Evolutionary conservation across 2,888 invertebrate species (phyloP).

Genomic region (Silvanus unidentatus): DNA sequence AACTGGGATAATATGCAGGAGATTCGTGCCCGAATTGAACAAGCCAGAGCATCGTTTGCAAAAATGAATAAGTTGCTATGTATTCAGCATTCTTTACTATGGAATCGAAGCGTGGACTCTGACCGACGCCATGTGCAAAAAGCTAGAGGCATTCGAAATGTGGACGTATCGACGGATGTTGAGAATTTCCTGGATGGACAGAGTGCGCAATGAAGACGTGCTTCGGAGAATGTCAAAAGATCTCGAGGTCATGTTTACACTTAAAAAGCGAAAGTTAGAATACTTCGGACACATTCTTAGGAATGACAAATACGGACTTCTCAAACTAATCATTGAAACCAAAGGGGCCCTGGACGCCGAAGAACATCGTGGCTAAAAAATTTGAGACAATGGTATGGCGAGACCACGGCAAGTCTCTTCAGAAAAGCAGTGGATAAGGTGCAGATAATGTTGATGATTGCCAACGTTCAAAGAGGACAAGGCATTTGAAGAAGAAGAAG

Average conservation of each 20-base stretch:
- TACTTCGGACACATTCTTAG: constrained; percentile 9
- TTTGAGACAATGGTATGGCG: too few relatives aligned
- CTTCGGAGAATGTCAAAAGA: constrained; percentile 5
- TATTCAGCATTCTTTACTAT: constrained; percentile 9
- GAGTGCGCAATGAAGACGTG: constrained; percentile 7
- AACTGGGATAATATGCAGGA: too few relatives aligned
- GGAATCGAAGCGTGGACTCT: constrained; percentile 9
- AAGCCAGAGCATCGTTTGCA: constrained; percentile 1
- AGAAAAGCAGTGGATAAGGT: too few relatives aligned
- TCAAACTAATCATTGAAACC: too few relatives aligned
- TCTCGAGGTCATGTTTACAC: constrained; percentile 5
- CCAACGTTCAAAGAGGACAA: too few relatives aligned
- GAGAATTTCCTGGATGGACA: constrained; percentile 7
- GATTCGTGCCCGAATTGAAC: too few relatives aligned
- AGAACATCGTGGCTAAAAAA: too few relatives aligned
- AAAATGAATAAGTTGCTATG: constrained; percentile 9
- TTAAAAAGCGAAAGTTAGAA: constrained; percentile 6
- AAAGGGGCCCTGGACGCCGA: too few relatives aligned
- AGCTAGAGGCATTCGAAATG: constrained; percentile 8
- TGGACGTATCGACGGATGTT: constrained; percentile 8
- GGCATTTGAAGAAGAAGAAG: too few relatives aligned
- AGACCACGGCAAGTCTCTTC: too few relatives aligned
- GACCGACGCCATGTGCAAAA: constrained; percentile 4
- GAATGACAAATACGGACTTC: constrained; percentile 1
- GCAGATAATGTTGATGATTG: too few relatives aligned